phyloP scores from a whole-genome alignment of 1,140 invertebrate genomes.

The Dendrolimus punctatus region DNA sequence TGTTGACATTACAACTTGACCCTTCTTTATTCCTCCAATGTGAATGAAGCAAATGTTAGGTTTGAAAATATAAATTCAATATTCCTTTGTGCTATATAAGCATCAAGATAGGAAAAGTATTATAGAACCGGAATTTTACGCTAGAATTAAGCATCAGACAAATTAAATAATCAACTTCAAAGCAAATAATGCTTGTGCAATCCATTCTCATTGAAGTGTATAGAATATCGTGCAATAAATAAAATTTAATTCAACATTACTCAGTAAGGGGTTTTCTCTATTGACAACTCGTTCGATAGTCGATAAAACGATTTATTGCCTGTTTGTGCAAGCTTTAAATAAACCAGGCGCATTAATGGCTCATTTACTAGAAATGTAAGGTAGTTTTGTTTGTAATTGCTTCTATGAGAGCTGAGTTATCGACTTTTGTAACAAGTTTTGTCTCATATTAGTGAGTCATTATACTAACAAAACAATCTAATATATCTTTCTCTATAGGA shows the following conservation, averaged over 20 bases:
- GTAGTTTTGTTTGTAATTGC: conserved; percentile 16
- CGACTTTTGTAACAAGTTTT: too few relatives aligned
- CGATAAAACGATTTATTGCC: conserved; percentile 29
- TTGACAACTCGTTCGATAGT: conserved; percentile 13
- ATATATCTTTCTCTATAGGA: too few relatives aligned
- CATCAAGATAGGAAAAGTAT: too few relatives aligned
- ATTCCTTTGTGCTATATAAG: too few relatives aligned
- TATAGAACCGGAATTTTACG: too few relatives aligned
- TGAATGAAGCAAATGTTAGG: too few relatives aligned
- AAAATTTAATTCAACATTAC: conserved; percentile 30
- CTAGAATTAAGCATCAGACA: neutral
- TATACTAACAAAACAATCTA: too few relatives aligned
- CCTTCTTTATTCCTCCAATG: too few relatives aligned
- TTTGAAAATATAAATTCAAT: too few relatives aligned
- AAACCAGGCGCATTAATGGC: conserved; percentile 20
- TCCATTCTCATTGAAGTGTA: conserved; percentile 4
- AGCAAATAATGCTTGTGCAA: conserved; percentile 12
- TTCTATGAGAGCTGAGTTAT: neutral
- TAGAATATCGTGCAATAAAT: conserved; percentile 22
- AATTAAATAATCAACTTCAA: conserved; percentile 2
- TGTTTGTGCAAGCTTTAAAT: conserved; percentile 18
- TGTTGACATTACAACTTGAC: too few relatives aligned
- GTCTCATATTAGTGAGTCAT: too few relatives aligned
- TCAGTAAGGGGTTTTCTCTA: conserved; percentile 23
- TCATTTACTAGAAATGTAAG: conserved; percentile 19